Base-by-base conservation (phyloP, 2,888 invertebrate genomes). In the Heliothis peltigera region DNA sequence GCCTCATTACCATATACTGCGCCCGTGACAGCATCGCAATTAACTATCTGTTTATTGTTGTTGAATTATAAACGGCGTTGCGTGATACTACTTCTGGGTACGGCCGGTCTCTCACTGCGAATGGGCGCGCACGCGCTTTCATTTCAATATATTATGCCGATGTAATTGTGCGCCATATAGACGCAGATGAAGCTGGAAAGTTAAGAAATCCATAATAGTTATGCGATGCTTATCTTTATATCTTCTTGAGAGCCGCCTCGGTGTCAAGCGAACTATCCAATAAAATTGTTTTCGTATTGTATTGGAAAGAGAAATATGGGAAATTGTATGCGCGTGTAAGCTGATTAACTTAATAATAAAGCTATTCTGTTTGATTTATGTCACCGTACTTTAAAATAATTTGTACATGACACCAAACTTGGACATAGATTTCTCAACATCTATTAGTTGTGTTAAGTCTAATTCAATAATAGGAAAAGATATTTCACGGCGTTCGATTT, bases 31-130 rank as follows among this genome's bases (percentile, higher is more conserved):
- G 94, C 93, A 89, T 88, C 88, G 95, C 94, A 95, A 95, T 94
- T 95, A 95, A 95, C 93, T 93, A 94, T 94, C 92, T 92, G 95
- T 92, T 93, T 94, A 94, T 95, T 94, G 94, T 94, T 93, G 93
- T 91, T 92, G 93, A 92, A 94, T 94, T 94, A 94, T 92, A 93
- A 92, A 92, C 92, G 90, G 88, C 91, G 89, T 91, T 87, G 89
- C 89, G 89, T 89, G 89, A 89, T 91, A 91, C 80, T 74, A 83
- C 82, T 83, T 72, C 82, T 77, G 82, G 79, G 74, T 69, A 75
- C 71, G 68, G 71, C 71, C 75, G 60, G 72, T 72, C 68, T 79
- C 66, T 79, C 69, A 55, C 69, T 60, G 75, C 80, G 77, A 77
- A 76, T 78, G 70, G 69, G 64, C 65, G 75, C 71, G 70, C 71